Evolutionary conservation across 2,797 vertebrate species (phyloP).

Genomic region (Phoxinus dragarum): DNA sequence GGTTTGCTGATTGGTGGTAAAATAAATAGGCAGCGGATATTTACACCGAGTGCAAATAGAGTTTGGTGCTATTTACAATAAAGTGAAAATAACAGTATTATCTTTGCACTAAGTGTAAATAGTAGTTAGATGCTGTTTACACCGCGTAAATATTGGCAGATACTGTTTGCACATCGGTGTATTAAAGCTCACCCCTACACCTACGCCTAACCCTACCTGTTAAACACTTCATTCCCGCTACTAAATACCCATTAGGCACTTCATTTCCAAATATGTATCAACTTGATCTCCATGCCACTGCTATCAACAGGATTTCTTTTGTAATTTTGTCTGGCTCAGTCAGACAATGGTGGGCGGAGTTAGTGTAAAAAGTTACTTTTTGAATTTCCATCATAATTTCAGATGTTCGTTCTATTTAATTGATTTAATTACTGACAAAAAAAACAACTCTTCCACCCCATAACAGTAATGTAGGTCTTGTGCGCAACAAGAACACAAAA

Average conservation of each 20-base stretch:
- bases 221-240: neutral
- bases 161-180: neutral
- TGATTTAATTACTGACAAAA: neutral
- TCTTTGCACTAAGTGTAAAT: neutral
- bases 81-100: neutral
- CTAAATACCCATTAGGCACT: neutral
- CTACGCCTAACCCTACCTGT: neutral
- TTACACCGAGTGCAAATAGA: neutral
- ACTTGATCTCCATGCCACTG: neutral
- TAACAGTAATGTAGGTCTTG: neutral
- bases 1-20: neutral
- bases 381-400: neutral
- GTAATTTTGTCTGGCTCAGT: neutral
- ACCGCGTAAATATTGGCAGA: neutral
- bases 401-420: neutral
- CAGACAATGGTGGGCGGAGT: neutral
- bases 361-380: neutral
- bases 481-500: too few species aligned
- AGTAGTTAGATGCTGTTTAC: neutral
- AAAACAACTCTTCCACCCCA: neutral
- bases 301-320: neutral
- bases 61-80: neutral
- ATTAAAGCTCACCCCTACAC: neutral
- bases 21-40: neutral
- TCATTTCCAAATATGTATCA: neutral